Evolutionary conservation across 2,797 vertebrate genomes (phyloP), one percentile per base, ranked within the genome.

Genomic region (Paguma larvata): DNA sequence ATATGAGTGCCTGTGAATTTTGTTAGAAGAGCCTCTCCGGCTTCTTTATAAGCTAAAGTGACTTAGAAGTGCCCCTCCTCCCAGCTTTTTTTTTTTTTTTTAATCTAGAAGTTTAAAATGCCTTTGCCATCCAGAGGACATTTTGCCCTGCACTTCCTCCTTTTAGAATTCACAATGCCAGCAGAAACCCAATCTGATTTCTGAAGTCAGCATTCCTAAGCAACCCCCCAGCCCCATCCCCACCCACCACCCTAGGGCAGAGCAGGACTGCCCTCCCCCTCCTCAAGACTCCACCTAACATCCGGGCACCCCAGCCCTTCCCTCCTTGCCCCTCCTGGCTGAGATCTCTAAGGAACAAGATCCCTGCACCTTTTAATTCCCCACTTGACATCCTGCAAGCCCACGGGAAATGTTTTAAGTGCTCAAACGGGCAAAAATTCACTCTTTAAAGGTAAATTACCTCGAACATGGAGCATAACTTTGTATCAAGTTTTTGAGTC

Each of bases 121-220:
- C 27, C n/a, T 67, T 51, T 77, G 32, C 13, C 41, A 38, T 67
- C 72, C 11, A 79, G 16, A 86, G 23, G 53, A 79, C 19, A 82
- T 77, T 86, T 53, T n/a, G 25, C 46, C 44, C 30, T 15, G 38
- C 6, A 82, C 77, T 97, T 98, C 94, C 94, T 94, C 94, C 96
- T 97, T 95, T 48, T 73, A 89, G 72, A 97, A 97, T 73, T 63
- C 59, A 91, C 83, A 85, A 82, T 34, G 73, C 51, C 91, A 96
- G 91, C 95, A 97, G 92, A 97, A 95, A 14, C 1, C n/a, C 59
- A 53, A 83, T 34, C 53, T 94, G 92, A 96, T 94, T 82, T 94
- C 75, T 77, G 38, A 84, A 93, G 82, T 92, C 94, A 95, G 95
- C 94, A 89, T 93, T 96, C 89, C 73, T 67, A 27, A n/a, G 21